Evolutionary conservation across 2,113 vertebrate species (phyloP).

Genomic region (Struthio camelus): DNA sequence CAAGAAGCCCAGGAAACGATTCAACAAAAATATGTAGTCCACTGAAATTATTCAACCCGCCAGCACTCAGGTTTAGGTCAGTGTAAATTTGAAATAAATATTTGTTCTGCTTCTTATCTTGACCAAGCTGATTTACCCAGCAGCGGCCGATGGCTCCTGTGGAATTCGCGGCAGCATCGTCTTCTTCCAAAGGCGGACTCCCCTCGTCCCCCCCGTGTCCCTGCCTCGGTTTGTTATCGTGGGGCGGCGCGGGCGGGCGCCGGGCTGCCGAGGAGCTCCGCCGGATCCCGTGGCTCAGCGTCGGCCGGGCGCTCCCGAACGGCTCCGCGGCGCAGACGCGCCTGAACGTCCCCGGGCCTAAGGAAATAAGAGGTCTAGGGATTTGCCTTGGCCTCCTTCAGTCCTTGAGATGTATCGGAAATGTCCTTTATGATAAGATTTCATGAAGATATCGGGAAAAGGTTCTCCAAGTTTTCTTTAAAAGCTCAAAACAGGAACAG

Average conservation of each 20-base stretch:
- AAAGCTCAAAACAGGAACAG: neutral
- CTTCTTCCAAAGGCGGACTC: conserved; percentile 1
- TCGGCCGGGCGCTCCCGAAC: neutral
- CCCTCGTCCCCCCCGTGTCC: neutral
- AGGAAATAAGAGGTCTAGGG: neutral
- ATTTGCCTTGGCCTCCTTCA: neutral
- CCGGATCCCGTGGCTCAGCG: neutral
- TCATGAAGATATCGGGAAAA: neutral
- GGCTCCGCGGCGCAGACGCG: neutral
- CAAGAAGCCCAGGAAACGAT: conserved; percentile 37
- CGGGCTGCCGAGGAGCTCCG: neutral
- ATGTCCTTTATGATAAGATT: neutral
- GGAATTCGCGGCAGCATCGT: conserved; percentile 31
- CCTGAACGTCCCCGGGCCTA: neutral
- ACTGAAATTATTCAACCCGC: conserved; percentile 47
- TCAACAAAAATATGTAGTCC: conserved; percentile 41
- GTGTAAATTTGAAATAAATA: conserved; percentile 67
- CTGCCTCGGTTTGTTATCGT: neutral
- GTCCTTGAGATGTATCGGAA: neutral
- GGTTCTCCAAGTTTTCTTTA: neutral
- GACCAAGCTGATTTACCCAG: conserved; percentile 56
- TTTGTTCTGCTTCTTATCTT: conserved; percentile 65
- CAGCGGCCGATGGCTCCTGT: conserved; percentile 50
- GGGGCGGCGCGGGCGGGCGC: neutral
- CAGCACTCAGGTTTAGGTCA: conserved; percentile 51